Evolutionary conservation across 2,113 vertebrate species (phyloP).

Genomic region (Varanus komodoensis): DNA sequence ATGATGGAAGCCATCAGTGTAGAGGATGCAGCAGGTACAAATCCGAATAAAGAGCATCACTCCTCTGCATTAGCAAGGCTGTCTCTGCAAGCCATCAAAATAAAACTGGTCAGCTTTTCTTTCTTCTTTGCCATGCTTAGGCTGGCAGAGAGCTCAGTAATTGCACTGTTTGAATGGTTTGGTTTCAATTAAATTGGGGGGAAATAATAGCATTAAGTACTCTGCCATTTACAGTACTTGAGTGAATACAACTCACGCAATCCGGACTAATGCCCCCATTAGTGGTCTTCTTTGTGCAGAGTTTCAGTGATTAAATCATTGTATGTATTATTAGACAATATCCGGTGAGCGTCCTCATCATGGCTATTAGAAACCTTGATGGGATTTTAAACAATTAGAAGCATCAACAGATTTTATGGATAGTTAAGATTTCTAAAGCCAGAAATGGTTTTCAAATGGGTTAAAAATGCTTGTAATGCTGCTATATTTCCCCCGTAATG

Average conservation of each 20-base stretch:
- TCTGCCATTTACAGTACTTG: slow-evolving; percentile 63
- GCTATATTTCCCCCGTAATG: neutral
- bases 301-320: slow-evolving; percentile 62
- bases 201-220: slow-evolving; percentile 48
- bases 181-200: slow-evolving; percentile 60
- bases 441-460: slow-evolving; percentile 53
- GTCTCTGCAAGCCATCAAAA: slow-evolving; percentile 44
- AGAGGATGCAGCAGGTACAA: fast-evolving
- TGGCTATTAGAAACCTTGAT: slow-evolving; percentile 42
- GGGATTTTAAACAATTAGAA: slow-evolving; percentile 60
- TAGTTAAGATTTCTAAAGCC: slow-evolving; percentile 40
- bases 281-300: slow-evolving; percentile 53
- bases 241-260: slow-evolving; percentile 51
- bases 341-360: slow-evolving; percentile 44
- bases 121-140: slow-evolving; percentile 1
- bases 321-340: slow-evolving; percentile 50
- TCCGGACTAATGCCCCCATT: slow-evolving; percentile 49
- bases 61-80: neutral
- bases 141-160: slow-evolving; percentile 48
- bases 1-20: neutral
- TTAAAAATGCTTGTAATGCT: slow-evolving; percentile 19
- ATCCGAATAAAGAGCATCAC: neutral
- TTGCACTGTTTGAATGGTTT: slow-evolving; percentile 57
- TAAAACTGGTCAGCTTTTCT: slow-evolving; percentile 45
- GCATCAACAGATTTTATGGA: slow-evolving; percentile 50